These are phyloP conservation scores for Gallinago jamesoni DNA, from an alignment of 2,113 vertebrate species.

Conservation along the genomic window DNA sequence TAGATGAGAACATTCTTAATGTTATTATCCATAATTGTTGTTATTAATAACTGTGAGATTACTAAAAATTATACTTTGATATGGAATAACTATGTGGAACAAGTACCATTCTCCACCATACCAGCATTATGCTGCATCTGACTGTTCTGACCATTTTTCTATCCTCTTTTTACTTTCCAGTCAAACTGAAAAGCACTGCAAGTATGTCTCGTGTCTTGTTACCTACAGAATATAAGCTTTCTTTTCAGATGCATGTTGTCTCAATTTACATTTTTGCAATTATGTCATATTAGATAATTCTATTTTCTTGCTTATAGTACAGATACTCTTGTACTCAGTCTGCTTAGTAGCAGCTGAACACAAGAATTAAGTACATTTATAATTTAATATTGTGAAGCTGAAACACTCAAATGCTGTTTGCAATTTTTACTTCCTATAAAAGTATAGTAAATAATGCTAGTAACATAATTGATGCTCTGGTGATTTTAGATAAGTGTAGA, in stretches of 20 bases:
- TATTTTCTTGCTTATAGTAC: neutral
- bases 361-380: neutral
- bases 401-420: neutral
- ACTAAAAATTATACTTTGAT: neutral
- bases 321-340: neutral
- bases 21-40: neutral
- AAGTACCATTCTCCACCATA: neutral
- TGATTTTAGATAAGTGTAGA: neutral
- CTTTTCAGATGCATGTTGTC: neutral
- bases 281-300: neutral
- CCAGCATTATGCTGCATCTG: neutral
- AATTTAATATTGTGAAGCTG: neutral
- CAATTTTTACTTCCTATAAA: neutral
- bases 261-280: neutral
- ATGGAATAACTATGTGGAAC: neutral
- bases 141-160: neutral
- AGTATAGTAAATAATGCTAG: neutral
- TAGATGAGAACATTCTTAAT: neutral
- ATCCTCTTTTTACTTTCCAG: conserved; percentile 35
- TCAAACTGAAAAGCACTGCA: conserved; percentile 57
- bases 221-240: neutral
- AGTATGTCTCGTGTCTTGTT: conserved; percentile 44
- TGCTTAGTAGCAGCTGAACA: neutral
- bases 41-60: neutral
- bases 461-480: neutral